A percentile compares a stretch with the other conserved stretches of the same genome.
Conservation (phyloP, 2,797 vertebrate genomes). For the Parauchenoglanis punctatus region DNA sequence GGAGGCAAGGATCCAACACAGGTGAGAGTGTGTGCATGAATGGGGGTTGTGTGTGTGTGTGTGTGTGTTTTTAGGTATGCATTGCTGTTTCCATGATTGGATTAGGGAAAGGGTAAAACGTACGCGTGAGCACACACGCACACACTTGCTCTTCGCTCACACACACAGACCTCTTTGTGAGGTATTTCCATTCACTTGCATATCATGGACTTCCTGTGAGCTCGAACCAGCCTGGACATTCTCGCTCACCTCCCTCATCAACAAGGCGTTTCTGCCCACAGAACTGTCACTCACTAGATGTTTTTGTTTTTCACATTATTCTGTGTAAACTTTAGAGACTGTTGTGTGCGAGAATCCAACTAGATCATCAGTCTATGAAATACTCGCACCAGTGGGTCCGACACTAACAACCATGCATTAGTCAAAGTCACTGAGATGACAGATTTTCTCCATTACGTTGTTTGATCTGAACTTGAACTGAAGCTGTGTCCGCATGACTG, state of each 20-base stretch:
- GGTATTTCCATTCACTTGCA: background rate
- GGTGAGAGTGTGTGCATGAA: conserved; percentile 71
- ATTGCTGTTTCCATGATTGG: background rate
- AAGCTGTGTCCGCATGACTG: background rate
- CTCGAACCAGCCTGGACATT: background rate
- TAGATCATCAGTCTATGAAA: background rate
- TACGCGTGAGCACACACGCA: background rate
- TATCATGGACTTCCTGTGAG: background rate
- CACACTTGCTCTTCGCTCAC: background rate
- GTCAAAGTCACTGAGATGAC: background rate
- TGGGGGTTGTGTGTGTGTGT: conserved; percentile 2
- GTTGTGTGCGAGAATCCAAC: background rate
- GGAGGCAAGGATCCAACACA: conserved; percentile 89
- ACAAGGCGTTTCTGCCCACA: background rate
- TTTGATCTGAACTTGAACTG: background rate
- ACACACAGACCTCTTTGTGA: background rate
- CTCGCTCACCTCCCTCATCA: background rate
- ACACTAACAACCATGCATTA: background rate
- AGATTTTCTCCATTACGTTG: background rate
- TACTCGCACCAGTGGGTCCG: background rate
- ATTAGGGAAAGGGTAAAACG: background rate
- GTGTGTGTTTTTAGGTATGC: background rate
- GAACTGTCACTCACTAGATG: background rate
- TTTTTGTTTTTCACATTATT: background rate
- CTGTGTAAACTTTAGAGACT: background rate